phyloP scores from a whole-genome alignment of 2,888 invertebrate genomes.

The Drosophila mimetica region DNA sequence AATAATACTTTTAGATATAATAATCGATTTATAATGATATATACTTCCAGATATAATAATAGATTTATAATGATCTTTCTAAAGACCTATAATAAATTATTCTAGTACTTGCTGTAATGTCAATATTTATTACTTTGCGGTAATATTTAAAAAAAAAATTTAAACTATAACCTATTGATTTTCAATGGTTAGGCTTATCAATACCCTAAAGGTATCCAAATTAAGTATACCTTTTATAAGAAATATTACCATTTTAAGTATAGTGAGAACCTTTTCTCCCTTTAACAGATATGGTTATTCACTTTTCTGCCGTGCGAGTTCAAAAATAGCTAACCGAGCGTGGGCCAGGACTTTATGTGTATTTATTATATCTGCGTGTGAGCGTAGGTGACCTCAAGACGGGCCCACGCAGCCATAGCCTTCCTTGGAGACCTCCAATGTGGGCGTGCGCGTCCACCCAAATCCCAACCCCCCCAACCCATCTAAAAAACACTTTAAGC shows the following conservation, averaged over 20 bases:
- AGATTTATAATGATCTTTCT: too few species aligned
- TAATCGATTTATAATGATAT: too few species aligned
- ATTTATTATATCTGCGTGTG: background rate
- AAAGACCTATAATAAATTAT: background rate
- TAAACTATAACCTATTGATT: background rate
- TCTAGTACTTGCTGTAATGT: background rate
- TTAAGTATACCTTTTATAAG: background rate
- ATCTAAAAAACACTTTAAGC: constrained; percentile 53
- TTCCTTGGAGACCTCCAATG: constrained; percentile 9
- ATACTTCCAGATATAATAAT: too few species aligned
- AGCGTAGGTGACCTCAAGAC: constrained; percentile 56
- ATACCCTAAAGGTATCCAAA: too few species aligned
- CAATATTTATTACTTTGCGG: background rate
- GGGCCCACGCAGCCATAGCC: constrained; percentile 53
- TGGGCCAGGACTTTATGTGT: constrained; percentile 31
- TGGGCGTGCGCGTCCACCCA: constrained; percentile 25
- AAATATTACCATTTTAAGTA: too few species aligned
- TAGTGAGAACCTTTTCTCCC: too few species aligned
- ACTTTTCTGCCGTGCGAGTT: background rate
- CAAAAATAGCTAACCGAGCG: constrained; percentile 27
- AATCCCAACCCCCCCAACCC: background rate
- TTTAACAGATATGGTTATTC: background rate
- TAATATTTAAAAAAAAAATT: background rate
- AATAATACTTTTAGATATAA: too few species aligned
- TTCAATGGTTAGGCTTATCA: background rate